Base-by-base conservation (phyloP, 2,113 vertebrate genomes). In the Nymphicus hollandicus region DNA sequence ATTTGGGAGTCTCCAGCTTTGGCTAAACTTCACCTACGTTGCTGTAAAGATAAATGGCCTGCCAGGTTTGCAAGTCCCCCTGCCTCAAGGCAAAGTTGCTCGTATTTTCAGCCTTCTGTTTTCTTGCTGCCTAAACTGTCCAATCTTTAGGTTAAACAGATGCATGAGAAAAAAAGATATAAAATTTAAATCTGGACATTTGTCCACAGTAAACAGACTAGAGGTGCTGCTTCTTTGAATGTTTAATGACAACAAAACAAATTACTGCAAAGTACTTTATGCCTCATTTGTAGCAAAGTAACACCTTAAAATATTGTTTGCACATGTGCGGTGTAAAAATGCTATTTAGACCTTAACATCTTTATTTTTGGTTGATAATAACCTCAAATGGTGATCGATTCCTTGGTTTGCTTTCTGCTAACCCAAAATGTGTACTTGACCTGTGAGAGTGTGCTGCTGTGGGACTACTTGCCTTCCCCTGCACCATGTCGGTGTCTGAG, bases 181-280 rank as follows among this genome's bases (percentile, higher is more conserved):
- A 84, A 92, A 88, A 88, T n/a, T 87, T 86, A 60, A 93, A 86
- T 91, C 96, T 96, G 92, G 96, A 97, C 95, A 91, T 81, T 89
- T 78, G 61, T 95, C 97, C 97, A 96, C 61, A 60, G n/a, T 91
- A 97, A 97, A 95, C 83, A 96, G 81, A 92, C 41, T 86, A 82
- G 90, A 92, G 78, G 87, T 95, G 81, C 56, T 97, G 60, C 64
- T 72, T 86, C 92, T 95, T 94, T 96, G 88, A 89, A 93, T 84
- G 72, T 83, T 94, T 91, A 88, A 94, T 86, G 79, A 71, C 92
- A 95, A 82, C 85, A 81, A 97, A 96, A 92, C 89, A 89, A 96
- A 91, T 73, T 66, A 58, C 73, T 95, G 63, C 7, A 1, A 56
- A 95, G 43, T 65, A 60, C 16, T 84, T 71, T 33, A 65, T 89